Evolutionary conservation across 2,888 invertebrate species (phyloP), one percentile per base, ranked within the genome.

Genomic region (Aphelenchoides bicaudatus): DNA sequence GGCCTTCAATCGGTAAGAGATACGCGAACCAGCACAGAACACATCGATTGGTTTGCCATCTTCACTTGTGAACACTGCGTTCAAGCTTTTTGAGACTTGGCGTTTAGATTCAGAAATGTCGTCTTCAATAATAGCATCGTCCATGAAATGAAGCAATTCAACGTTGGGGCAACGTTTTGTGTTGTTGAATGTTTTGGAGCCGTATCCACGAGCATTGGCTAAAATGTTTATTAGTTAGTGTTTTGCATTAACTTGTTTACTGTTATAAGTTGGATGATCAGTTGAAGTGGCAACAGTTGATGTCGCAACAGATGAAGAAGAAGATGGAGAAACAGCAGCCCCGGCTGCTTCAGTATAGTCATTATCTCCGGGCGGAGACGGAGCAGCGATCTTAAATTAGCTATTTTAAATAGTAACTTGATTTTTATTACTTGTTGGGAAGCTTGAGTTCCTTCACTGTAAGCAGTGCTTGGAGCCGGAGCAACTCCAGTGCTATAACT

Each of bases 1-100:
- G 23, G 43, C 43, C 8, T 19, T 43, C 6, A 43, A 25, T 10
- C 43, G 43, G 23, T 43, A 43, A 25, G 43, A 43, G 43, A 43
- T 43, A 19, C 25, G 16, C 43, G 43, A 43, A 8, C 21, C 21
- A 10, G 43, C 43, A 25, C 43, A 43, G n/a, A 43, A 21, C 8
- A 43, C 43, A 25, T 43, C 43, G 23, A 43, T 43, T n/a, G 43
- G 43, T n/a, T n/a, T n/a, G n/a, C n/a, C n/a, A n/a, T n/a, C n/a
- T n/a, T n/a, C n/a, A n/a, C n/a, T n/a, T n/a, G n/a, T n/a, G n/a
- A n/a, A n/a, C n/a, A n/a, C n/a, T n/a, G n/a, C n/a, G n/a, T n/a
- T n/a, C 21, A 43, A 19, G 23, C 16, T 43, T 25, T 43, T 43
- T 19, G 25, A 43, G 43, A 43, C 43, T 19, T 25, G 43, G 8